Percentiles rank a stretch among this genome's conserved stretches.
Evolutionary conservation across 2,113 vertebrate species (phyloP).

Genomic region (Zapus hudsonius): DNA sequence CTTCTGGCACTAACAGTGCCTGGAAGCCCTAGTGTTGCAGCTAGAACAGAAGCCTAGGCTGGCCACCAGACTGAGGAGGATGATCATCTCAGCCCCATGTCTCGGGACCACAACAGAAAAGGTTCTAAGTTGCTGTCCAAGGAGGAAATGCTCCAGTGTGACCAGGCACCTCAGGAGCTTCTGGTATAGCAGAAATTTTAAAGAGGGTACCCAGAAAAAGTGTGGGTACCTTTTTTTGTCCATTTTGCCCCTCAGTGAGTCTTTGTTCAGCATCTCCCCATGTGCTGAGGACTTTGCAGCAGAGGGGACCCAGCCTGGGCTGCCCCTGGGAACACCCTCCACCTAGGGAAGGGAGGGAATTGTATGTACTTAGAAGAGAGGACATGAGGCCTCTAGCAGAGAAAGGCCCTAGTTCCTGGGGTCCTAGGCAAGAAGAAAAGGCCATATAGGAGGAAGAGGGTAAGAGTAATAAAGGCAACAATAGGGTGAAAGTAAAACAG

Average conservation of each 20-base stretch:
- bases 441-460: not conserved
- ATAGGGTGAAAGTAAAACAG: not conserved
- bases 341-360: not conserved
- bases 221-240: not conserved
- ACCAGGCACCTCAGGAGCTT: not conserved
- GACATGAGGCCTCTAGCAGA: not conserved
- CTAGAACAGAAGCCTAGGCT: not conserved
- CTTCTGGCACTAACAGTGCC: not conserved
- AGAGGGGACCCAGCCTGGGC: not conserved
- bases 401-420: not conserved
- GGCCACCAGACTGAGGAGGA: not conserved
- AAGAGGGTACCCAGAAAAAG: not conserved
- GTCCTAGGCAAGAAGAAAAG: not conserved
- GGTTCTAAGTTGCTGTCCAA: not conserved
- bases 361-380: not conserved
- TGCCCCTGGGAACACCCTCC: not conserved
- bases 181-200: not conserved
- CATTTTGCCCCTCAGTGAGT: not conserved
- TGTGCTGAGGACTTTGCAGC: not conserved
- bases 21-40: not conserved
- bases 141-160: fast-evolving
- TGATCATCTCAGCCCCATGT: not conserved
- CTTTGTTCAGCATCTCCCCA: not conserved
- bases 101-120: not conserved
- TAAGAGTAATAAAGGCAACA: not conserved